Percentiles rank a stretch among this genome's conserved stretches.
phyloP scores from a whole-genome alignment of 2,888 invertebrate genomes.

The Metalampra italica region DNA sequence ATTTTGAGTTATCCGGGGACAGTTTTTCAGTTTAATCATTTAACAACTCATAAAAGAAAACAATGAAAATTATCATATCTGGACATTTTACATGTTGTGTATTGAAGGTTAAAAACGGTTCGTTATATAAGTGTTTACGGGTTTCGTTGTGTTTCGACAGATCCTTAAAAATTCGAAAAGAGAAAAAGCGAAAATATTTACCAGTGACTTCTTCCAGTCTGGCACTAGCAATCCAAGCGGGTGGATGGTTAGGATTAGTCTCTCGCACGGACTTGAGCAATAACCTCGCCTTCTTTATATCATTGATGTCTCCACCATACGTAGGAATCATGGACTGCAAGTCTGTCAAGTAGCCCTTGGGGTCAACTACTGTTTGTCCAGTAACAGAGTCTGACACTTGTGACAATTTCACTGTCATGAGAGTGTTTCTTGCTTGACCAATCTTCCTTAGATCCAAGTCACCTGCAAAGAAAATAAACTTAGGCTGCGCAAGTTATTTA shows the following conservation, averaged over 20 bases:
- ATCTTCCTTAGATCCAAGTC: constrained; percentile 99
- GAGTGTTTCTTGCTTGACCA: constrained; percentile 98
- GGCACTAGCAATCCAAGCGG: constrained; percentile 99
- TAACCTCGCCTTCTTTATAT: constrained; percentile 97
- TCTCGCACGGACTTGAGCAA: constrained; percentile 96
- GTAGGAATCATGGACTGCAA: constrained; percentile 99
- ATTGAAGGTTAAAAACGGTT: no score
- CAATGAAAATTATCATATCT: no score
- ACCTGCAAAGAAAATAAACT: constrained; percentile 43
- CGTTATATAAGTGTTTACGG: no score
- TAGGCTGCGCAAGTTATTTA: neutral
- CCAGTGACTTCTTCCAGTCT: constrained; percentile 98
- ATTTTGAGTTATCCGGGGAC: no score
- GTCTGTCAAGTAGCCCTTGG: constrained; percentile 99
- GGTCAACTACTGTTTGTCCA: constrained; percentile 99
- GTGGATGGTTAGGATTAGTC: constrained; percentile 99
- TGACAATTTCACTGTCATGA: constrained; percentile 99
- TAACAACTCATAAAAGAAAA: no score
- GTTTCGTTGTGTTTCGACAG: no score
- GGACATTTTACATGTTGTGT: no score
- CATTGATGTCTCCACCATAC: constrained; percentile 98
- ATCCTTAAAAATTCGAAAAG: no score
- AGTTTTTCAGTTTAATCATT: no score
- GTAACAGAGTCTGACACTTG: constrained; percentile 99
- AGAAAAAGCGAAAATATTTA: constrained; percentile 70